phyloP scores from a whole-genome alignment of 1,140 invertebrate genomes.

The Globodera ellingtonae region DNA sequence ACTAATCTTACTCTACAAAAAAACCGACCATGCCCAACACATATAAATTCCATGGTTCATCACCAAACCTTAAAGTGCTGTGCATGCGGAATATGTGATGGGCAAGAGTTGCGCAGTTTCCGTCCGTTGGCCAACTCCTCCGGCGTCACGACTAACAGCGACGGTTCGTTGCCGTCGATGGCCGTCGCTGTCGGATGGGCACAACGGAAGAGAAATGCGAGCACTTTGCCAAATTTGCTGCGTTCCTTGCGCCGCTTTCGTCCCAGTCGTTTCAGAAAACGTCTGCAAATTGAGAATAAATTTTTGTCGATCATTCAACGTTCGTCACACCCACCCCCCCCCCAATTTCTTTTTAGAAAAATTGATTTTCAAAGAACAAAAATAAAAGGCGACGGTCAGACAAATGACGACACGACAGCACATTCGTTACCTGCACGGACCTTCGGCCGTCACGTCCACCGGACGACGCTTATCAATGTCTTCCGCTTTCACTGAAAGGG shows the following conservation, averaged over 20 bases:
- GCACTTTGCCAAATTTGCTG: slow-evolving; percentile 32
- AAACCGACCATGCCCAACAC: background rate
- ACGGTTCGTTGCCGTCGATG: background rate
- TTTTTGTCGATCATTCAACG: too few species aligned
- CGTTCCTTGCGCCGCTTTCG: slow-evolving; percentile 17
- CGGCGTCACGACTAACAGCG: background rate
- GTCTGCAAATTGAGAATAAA: background rate
- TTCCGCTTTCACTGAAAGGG: slow-evolving; percentile 15
- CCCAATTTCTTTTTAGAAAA: too few species aligned
- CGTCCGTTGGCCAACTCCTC: background rate
- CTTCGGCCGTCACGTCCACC: slow-evolving; percentile 31
- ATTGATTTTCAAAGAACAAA: too few species aligned
- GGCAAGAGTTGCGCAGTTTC: background rate
- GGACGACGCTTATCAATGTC: slow-evolving; percentile 41
- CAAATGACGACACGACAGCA: too few species aligned
- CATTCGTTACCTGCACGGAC: background rate
- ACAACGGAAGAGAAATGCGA: slow-evolving; percentile 27
- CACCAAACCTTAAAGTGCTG: background rate
- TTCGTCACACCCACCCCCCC: too few species aligned
- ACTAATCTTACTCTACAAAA: slow-evolving; percentile 5
- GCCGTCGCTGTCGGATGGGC: background rate
- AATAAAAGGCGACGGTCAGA: background rate
- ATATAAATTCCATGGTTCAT: background rate
- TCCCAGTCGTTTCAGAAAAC: slow-evolving; percentile 24
- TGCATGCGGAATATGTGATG: slow-evolving; percentile 8